Evolutionary conservation across 1,140 invertebrate species (phyloP).

Genomic region (Pseudomyrmex concolor): DNA sequence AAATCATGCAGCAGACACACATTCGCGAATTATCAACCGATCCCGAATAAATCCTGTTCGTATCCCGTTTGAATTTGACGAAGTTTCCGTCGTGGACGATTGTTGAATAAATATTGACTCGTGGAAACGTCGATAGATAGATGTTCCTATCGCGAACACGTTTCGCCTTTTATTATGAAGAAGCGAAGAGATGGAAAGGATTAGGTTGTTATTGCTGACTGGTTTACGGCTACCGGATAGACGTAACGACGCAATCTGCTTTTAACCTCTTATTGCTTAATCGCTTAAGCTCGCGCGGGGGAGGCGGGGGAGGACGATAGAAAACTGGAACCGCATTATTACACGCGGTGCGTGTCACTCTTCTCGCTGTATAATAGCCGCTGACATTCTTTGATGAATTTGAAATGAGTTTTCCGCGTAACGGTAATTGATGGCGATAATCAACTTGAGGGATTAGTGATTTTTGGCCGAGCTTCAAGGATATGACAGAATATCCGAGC

Average conservation of each 20-base stretch:
- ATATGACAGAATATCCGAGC: background rate
- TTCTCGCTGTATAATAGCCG: background rate
- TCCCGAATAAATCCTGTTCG: no score
- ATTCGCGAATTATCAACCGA: background rate
- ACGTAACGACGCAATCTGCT: slow-evolving; percentile 27
- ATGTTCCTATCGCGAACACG: background rate
- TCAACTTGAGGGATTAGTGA: slow-evolving; percentile 1
- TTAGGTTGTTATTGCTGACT: background rate
- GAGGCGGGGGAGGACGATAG: background rate
- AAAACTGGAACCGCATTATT: slow-evolving; percentile 4
- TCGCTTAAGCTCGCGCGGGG: slow-evolving; percentile 8
- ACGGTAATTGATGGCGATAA: background rate
- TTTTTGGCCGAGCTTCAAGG: slow-evolving; percentile 20
- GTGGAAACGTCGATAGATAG: background rate
- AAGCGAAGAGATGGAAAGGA: background rate
- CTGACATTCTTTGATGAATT: slow-evolving; percentile 23
- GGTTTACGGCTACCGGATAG: slow-evolving; percentile 3
- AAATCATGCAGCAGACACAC: background rate
- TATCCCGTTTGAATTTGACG: no score
- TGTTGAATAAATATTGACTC: no score
- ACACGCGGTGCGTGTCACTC: background rate
- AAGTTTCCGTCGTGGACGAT: no score
- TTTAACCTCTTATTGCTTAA: slow-evolving; percentile 30
- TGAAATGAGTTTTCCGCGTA: slow-evolving; percentile 3
- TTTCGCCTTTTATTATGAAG: background rate